Evolutionary conservation across 2,113 vertebrate species (phyloP).

Genomic region (Mesocricetus auratus): DNA sequence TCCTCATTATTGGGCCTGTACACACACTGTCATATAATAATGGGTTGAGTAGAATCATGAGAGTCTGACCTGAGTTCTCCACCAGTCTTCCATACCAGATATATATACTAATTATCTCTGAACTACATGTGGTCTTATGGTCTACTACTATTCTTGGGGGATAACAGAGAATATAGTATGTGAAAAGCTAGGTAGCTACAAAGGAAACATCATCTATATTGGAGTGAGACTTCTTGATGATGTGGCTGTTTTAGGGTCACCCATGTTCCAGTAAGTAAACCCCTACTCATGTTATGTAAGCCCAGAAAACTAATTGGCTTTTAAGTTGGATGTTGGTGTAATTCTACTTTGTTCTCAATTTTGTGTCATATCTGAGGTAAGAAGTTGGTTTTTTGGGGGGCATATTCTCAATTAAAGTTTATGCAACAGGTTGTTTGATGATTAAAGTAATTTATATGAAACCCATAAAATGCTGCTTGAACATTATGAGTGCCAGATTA

Average conservation of each 20-base stretch:
- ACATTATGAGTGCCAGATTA: background rate
- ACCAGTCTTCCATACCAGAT: background rate
- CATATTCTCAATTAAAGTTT: background rate
- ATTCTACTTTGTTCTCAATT: no score
- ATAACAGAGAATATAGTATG: background rate
- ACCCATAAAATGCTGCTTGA: background rate
- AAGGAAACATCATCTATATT: no score
- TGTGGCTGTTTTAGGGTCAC: no score
- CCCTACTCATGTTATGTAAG: background rate
- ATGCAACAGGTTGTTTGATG: background rate
- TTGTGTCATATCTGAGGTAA: no score
- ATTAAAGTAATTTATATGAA: constrained; percentile 34
- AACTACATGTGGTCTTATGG: background rate
- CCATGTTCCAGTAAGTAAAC: background rate
- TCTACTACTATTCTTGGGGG: background rate
- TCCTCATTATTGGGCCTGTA: background rate
- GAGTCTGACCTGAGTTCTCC: background rate
- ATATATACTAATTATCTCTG: background rate
- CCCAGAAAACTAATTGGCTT: background rate
- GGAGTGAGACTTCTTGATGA: background rate
- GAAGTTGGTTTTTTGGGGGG: no score
- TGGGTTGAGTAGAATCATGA: background rate
- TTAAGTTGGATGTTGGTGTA: background rate
- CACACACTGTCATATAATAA: background rate
- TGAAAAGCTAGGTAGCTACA: background rate